Evolutionary conservation across 2,888 invertebrate genomes (phyloP).

Genomic region (Proisotoma minuta): DNA sequence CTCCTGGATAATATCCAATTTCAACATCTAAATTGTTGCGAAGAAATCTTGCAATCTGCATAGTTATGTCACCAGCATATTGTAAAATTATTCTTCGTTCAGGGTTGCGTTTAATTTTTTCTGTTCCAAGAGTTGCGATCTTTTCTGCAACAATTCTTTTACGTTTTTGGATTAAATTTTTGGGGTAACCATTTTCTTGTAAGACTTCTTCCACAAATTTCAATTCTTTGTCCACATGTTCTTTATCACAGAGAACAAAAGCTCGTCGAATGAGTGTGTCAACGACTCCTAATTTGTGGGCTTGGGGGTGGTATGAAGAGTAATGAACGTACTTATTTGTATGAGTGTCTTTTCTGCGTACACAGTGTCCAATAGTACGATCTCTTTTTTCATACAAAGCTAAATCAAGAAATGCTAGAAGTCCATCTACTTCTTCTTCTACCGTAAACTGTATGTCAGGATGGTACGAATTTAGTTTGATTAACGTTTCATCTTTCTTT

Average conservation of each 20-base stretch:
- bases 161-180: background rate
- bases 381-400: background rate
- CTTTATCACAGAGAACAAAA: slow-evolving; percentile 1
- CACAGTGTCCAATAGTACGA: background rate
- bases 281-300: slow-evolving; percentile 10
- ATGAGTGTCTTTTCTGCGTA: background rate
- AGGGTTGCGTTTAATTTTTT: background rate
- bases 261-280: background rate
- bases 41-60: background rate
- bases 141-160: background rate
- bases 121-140: background rate
- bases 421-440: background rate
- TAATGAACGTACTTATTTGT: slow-evolving; percentile 10
- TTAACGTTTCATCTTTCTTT: slow-evolving; percentile 1
- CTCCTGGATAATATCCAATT: slow-evolving; percentile 12
- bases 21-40: background rate
- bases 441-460: background rate
- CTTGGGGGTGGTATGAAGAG: background rate
- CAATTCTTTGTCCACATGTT: slow-evolving; percentile 10
- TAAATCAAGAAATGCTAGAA: slow-evolving; percentile 7
- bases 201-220: background rate
- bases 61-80: background rate
- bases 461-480: background rate
- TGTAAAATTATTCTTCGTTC: background rate
- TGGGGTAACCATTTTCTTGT: slow-evolving; percentile 13